Percentiles rank a stretch among this genome's conserved stretches.
Evolutionary conservation across 1,140 invertebrate genomes (phyloP).

Genomic region (Papilio dardanus): DNA sequence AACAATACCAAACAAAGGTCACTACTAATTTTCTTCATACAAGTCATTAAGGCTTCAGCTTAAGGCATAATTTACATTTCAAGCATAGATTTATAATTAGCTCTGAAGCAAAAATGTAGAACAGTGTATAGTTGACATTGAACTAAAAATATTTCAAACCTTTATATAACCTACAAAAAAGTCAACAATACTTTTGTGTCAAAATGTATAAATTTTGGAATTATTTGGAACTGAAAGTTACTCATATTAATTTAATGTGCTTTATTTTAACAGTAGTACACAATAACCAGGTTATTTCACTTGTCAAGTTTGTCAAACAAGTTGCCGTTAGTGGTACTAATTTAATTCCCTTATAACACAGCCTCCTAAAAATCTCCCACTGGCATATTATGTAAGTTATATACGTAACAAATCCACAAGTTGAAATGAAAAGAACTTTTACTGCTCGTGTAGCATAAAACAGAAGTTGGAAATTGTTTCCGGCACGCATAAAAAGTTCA

Average conservation of each 20-base stretch:
- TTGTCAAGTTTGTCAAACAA: not conserved
- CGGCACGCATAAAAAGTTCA: constrained; percentile 35
- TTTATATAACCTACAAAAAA: not conserved
- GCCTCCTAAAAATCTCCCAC: constrained; percentile 7
- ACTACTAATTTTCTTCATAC: constrained; percentile 25
- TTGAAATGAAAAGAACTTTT: constrained; percentile 35
- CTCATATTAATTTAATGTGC: too few relatives aligned
- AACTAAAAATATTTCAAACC: too few relatives aligned
- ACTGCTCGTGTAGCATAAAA: constrained; percentile 35
- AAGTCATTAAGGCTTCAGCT: not conserved
- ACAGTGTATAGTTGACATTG: not conserved
- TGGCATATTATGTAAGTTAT: constrained; percentile 20
- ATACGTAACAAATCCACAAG: constrained; percentile 27
- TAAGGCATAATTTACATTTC: not conserved
- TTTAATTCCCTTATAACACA: not conserved
- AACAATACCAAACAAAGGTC: constrained; percentile 24
- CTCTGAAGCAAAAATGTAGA: not conserved
- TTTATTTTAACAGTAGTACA: too few relatives aligned
- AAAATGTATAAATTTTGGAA: too few relatives aligned
- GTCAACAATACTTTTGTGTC: not conserved
- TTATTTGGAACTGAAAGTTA: too few relatives aligned
- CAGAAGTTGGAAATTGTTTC: constrained; percentile 36
- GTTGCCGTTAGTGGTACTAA: not conserved
- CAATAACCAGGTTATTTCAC: too few relatives aligned
- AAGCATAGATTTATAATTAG: not conserved